These are phyloP conservation scores for Ischnura elegans DNA, from an alignment of 2,888 invertebrate species.

Conservation along the genomic window DNA sequence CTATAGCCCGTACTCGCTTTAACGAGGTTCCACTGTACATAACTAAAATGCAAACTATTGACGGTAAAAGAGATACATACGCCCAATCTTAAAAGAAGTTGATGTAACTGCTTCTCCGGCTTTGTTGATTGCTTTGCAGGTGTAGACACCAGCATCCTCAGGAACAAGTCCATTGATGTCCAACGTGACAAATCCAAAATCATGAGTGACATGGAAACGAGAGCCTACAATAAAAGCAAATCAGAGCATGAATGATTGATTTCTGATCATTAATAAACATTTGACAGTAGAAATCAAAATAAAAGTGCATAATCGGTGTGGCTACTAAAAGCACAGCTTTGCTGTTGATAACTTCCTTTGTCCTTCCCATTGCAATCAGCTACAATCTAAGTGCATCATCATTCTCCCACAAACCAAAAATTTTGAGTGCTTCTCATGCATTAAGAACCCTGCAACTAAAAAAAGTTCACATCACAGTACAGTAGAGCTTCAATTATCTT, in stretches of 20 bases:
- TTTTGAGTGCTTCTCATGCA: too few species aligned
- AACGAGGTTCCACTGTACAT: too few species aligned
- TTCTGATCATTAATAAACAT: neutral
- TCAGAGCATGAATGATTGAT: neutral
- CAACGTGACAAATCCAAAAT: slow-evolving; percentile 96
- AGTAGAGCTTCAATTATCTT: too few species aligned
- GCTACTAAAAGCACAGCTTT: neutral
- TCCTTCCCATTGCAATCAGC: too few species aligned
- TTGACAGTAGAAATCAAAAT: neutral
- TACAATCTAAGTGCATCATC: too few species aligned
- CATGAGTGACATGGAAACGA: slow-evolving; percentile 93
- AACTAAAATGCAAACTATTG: neutral
- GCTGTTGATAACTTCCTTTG: too few species aligned
- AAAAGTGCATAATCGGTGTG: neutral
- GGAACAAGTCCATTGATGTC: slow-evolving; percentile 93
- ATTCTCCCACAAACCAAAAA: too few species aligned
- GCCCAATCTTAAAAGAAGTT: slow-evolving; percentile 92
- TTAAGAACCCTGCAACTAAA: too few species aligned
- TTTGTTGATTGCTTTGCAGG: slow-evolving; percentile 95
- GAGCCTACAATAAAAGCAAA: slow-evolving; percentile 80
- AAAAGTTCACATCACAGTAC: too few species aligned
- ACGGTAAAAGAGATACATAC: slow-evolving; percentile 73
- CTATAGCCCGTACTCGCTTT: too few species aligned
- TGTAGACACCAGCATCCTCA: slow-evolving; percentile 95
- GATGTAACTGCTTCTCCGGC: slow-evolving; percentile 97